Evolutionary conservation across 1,140 invertebrate genomes (phyloP).

Genomic region (Lucilia sericata): DNA sequence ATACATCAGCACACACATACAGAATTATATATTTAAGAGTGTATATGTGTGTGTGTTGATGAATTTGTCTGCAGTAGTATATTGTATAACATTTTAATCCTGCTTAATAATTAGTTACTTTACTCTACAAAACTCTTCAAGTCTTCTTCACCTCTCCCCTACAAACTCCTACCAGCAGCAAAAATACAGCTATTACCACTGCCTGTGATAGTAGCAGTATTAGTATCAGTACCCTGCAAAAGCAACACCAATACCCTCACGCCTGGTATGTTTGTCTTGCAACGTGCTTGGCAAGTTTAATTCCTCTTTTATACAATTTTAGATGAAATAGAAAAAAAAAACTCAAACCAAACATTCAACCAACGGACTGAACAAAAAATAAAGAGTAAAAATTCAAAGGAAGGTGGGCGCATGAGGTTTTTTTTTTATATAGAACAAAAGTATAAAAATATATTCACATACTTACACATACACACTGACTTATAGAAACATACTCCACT

Average conservation of each 20-base stretch:
- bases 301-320: not conserved
- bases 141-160: not conserved
- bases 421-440: slow-evolving; percentile 21
- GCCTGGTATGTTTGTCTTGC: not conserved
- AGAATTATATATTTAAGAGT: not conserved
- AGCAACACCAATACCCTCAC: not conserved
- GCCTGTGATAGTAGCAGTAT: not conserved
- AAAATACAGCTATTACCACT: not conserved
- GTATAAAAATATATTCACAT: not conserved
- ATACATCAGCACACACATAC: not conserved
- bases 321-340: slow-evolving; percentile 16
- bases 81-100: slow-evolving; percentile 29
- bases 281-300: slow-evolving; percentile 15
- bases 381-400: not conserved
- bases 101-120: slow-evolving; percentile 29
- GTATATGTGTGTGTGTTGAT: not conserved
- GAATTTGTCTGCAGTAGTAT: slow-evolving; percentile 1
- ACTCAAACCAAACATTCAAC: not conserved
- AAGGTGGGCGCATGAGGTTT: not conserved
- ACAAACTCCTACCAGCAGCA: not conserved
- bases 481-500: not conserved
- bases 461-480: not conserved
- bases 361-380: not conserved
- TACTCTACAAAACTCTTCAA: slow-evolving; percentile 7
- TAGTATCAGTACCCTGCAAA: not conserved